These are phyloP conservation scores for Pampusana beccarii DNA, from an alignment of 2,113 vertebrate genomes.

Conservation along the genomic window DNA sequence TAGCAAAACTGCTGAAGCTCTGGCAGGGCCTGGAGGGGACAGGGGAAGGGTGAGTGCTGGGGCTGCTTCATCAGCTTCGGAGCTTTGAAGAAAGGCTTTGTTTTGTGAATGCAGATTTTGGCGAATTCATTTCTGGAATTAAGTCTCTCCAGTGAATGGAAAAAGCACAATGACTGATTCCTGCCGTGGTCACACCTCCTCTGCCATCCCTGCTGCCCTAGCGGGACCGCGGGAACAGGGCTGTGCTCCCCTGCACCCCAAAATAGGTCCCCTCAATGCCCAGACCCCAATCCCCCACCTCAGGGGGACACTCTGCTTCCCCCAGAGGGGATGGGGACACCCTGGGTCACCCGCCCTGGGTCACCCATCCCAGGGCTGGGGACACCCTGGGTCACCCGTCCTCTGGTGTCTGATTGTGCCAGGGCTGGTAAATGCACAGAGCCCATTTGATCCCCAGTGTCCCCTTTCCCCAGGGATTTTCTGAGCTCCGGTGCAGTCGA, in stretches of 20 bases:
- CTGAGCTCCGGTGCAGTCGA: rapidly evolving
- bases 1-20: background rate
- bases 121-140: background rate
- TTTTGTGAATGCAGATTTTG: background rate
- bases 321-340: background rate
- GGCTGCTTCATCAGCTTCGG: background rate
- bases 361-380: no score
- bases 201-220: background rate
- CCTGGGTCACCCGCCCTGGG: no score
- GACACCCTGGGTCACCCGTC: no score
- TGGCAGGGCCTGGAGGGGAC: slow-evolving; percentile 2
- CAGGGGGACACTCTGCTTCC: background rate
- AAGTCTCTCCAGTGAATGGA: background rate
- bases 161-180: rapidly evolving
- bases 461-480: rapidly evolving
- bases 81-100: background rate
- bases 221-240: no score
- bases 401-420: background rate
- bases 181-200: background rate
- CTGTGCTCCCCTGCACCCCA: background rate
- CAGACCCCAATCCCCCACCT: no score
- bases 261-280: no score
- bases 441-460: background rate
- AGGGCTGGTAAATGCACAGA: background rate
- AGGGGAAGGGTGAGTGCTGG: background rate